A percentile compares a stretch with the other conserved stretches of the same genome.
These are phyloP conservation scores for Eupeodes luniger DNA, from an alignment of 2,888 invertebrate genomes.

Conservation along the genomic window DNA sequence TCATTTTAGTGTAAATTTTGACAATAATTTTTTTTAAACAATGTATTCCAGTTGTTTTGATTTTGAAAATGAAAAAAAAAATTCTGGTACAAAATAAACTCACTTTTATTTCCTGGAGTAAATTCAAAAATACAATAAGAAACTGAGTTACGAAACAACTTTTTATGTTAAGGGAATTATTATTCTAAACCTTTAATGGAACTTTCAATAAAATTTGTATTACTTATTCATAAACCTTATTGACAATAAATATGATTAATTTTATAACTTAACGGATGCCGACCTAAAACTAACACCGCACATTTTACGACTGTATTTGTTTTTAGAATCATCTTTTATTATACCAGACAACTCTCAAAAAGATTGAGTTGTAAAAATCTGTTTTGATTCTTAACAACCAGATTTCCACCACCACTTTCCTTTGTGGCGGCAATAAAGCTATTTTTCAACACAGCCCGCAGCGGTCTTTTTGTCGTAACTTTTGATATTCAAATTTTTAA, in stretches of 20 bases:
- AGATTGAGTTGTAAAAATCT: slow-evolving; percentile 3
- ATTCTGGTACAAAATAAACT: no score
- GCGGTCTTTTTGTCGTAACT: neutral
- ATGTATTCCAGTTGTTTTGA: no score
- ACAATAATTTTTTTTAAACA: no score
- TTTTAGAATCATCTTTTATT: slow-evolving; percentile 45
- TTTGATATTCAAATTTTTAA: slow-evolving; percentile 30
- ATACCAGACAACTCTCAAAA: neutral
- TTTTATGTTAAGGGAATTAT: no score
- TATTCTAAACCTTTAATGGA: no score
- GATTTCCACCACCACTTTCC: neutral
- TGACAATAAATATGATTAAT: slow-evolving; percentile 36
- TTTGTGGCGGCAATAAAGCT: neutral
- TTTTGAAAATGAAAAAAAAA: no score
- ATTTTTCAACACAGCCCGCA: neutral
- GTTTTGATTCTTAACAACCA: neutral
- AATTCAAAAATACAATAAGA: no score
- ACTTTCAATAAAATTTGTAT: no score
- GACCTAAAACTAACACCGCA: slow-evolving; percentile 58
- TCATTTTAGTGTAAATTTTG: no score
- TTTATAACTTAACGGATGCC: slow-evolving; percentile 46
- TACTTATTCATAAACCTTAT: slow-evolving; percentile 13
- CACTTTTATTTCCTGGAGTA: no score
- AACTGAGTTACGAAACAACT: no score
- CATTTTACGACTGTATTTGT: slow-evolving; percentile 56